Percentiles rank a stretch among this genome's conserved stretches.
phyloP scores from a whole-genome alignment of 2,113 vertebrate species.

The Oreotrochilus melanogaster region DNA sequence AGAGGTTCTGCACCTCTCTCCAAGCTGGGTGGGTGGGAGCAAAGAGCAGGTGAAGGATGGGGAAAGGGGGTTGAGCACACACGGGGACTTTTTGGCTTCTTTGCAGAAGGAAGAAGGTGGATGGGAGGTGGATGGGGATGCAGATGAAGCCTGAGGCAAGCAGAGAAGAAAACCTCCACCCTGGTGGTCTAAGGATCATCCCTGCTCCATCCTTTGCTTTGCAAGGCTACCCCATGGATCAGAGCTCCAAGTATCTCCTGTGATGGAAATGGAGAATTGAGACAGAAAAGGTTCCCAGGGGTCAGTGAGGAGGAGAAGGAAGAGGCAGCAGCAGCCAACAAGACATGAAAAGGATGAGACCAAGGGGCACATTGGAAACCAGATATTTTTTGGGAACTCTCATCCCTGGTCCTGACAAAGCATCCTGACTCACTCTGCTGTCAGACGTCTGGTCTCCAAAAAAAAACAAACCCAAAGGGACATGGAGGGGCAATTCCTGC shows the following conservation, averaged over 20 bases:
- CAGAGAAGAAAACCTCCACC: neutral
- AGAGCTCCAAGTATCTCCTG: neutral
- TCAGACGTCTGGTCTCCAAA: neutral
- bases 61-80: neutral
- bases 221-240: neutral
- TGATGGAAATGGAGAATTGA: neutral
- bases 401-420: neutral
- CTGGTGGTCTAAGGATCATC: too few species aligned
- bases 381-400: rapidly evolving
- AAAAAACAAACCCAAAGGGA: neutral
- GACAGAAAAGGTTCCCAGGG: neutral
- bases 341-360: neutral
- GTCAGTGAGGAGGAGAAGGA: neutral
- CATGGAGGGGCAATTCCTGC: neutral
- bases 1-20: neutral
- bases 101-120: neutral
- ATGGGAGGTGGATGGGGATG: neutral
- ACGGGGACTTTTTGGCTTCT: rapidly evolving
- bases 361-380: neutral
- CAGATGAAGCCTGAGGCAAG: neutral
- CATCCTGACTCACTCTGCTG: neutral
- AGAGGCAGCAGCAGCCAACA: neutral
- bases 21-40: neutral
- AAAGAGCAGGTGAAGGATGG: neutral
- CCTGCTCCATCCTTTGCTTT: neutral